Percentiles rank a stretch among this genome's conserved stretches.
phyloP scores from a whole-genome alignment of 2,113 vertebrate species.

The Lophochroa leadbeateri region DNA sequence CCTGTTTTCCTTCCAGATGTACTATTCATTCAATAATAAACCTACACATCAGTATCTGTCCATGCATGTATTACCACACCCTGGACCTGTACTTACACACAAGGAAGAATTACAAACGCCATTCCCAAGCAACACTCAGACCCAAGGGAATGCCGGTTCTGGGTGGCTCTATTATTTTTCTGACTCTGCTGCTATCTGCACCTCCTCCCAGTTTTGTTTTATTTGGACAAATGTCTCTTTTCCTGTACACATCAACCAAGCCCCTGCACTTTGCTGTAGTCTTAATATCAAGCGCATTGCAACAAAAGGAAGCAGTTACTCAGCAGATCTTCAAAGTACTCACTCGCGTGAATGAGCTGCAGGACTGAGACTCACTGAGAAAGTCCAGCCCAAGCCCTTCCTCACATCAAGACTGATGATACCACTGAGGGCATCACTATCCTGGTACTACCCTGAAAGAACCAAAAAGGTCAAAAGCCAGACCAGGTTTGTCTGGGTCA shows the following conservation, averaged over 20 bases:
- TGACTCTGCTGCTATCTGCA: background rate
- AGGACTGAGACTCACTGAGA: background rate
- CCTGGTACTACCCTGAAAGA: background rate
- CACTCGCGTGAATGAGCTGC: accelerated
- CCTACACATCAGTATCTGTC: background rate
- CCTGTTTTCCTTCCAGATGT: background rate
- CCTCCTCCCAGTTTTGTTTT: background rate
- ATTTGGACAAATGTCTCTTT: background rate
- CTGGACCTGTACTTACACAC: background rate
- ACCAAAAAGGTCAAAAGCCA: background rate
- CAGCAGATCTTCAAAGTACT: background rate
- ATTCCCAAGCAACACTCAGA: background rate
- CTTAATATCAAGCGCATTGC: background rate
- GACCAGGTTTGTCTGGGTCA: background rate
- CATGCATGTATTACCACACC: background rate
- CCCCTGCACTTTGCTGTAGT: background rate
- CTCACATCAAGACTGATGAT: background rate
- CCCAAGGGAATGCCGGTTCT: background rate
- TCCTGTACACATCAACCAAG: background rate
- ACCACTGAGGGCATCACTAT: background rate
- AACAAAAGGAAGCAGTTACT: background rate
- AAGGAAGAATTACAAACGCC: background rate
- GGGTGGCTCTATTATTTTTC: background rate
- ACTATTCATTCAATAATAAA: background rate
- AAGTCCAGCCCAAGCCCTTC: background rate